Base-by-base conservation (phyloP, 2,888 invertebrate species). In the Eristalinus aeneus region DNA sequence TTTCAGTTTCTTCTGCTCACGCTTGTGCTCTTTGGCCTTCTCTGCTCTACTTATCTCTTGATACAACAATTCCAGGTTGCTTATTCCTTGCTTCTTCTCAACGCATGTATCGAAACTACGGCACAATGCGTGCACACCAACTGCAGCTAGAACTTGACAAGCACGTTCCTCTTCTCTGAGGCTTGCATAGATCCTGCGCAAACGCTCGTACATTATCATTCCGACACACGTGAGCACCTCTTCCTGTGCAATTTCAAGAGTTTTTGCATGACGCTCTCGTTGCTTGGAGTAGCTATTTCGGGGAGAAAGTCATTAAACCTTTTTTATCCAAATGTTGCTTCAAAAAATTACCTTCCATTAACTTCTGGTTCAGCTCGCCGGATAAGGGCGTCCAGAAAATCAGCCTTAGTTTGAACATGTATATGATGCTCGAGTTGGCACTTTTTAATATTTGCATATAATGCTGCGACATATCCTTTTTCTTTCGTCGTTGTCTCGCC, bases 211-310 rank as follows among this genome's bases (percentile, higher is more conserved):
- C 90, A 98, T 95, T 92, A 98, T 97, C 92, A 98, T 96, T 11
- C 98, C 98, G 82, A 98, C 94, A 92, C 98, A 98, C 10, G 98
- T 98, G 88, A 98, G 94, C 76, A 98, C 98, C 93, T 98, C 98
- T 93, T 98, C 98, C 93, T 98, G 98, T 89, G 98, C 98, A 88
- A 98, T 97, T 94, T 98, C 98, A 89, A 98, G 93, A n/a, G 98
- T 98, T 93, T 98, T 98, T 8, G 98, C 98, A 92, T 98, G 98
- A 76, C 98, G 94, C 92, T 98, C 98, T 85, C 98, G 94, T 89
- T 96, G 95, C 91, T 96, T 96, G 34, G 91, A 92, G 89, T 91
- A 92, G 88, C 92, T 93, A 5, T 12, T 84, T 85, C 32, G n/a
- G 0, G 65, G 63, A 74, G 39, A 27, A 16, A 27, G 53, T 68